Conservation (phyloP, 1,140 invertebrate species). For the Phortica variegata region DNA sequence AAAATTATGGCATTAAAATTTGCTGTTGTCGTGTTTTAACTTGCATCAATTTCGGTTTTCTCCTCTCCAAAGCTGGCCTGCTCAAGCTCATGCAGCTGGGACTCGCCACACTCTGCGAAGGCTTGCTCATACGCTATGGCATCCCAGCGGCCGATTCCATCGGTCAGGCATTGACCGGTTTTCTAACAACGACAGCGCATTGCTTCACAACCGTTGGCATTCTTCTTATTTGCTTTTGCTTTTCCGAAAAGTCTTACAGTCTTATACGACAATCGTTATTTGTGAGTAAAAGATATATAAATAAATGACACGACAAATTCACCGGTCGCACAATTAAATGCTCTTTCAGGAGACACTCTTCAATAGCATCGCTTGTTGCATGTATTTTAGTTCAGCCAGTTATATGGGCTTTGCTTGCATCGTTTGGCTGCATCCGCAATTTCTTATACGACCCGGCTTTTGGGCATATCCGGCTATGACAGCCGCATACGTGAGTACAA, state of each 20-base stretch:
- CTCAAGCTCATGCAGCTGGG: conserved; percentile 76
- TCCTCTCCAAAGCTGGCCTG: conserved; percentile 68
- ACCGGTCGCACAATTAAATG: too few relatives aligned
- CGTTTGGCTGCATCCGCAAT: conserved; percentile 70
- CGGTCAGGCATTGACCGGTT: conserved; percentile 73
- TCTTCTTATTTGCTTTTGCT: conserved; percentile 70
- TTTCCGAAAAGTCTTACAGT: conserved; percentile 73
- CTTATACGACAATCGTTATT: conserved; percentile 76
- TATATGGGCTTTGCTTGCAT: conserved; percentile 76
- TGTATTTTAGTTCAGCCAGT: conserved; percentile 73
- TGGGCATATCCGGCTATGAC: conserved; percentile 80
- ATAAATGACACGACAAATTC: not conserved
- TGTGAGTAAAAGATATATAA: conserved; percentile 68
- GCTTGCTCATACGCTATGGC: conserved; percentile 73
- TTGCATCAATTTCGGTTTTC: conserved; percentile 74
- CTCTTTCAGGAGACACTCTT: conserved; percentile 71
- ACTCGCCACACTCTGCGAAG: conserved; percentile 74
- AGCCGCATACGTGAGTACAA: conserved; percentile 74
- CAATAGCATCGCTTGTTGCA: conserved; percentile 70
- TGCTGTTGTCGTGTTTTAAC: conserved; percentile 74
- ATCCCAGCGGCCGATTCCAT: conserved; percentile 64
- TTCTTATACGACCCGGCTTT: conserved; percentile 60
- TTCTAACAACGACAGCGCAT: conserved; percentile 72
- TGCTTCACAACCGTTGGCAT: conserved; percentile 73
- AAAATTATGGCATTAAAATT: conserved; percentile 63